These are phyloP conservation scores for Notoglanidium macrostoma DNA, from an alignment of 2,797 vertebrate species.

Conservation along the genomic window DNA sequence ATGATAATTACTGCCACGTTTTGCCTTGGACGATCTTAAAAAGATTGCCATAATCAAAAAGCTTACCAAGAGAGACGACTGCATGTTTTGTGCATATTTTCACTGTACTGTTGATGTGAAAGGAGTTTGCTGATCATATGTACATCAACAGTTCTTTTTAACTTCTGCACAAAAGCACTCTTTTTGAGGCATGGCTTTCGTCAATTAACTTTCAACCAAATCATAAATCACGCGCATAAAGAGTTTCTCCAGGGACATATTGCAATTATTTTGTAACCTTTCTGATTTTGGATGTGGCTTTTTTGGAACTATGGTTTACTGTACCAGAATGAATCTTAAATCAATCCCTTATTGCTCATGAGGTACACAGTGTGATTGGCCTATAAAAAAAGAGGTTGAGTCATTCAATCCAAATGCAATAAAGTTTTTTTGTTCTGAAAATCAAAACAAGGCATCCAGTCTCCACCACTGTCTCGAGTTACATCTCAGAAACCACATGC, in stretches of 20 bases:
- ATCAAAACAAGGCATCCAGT: slow-evolving; percentile 53
- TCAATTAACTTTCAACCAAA: slow-evolving; percentile 36
- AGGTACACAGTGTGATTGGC: slow-evolving; percentile 47
- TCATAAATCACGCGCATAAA: slow-evolving; percentile 29
- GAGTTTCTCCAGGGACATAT: slow-evolving; percentile 17
- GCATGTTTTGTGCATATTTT: slow-evolving; percentile 54
- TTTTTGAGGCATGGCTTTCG: slow-evolving; percentile 13
- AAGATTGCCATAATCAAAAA: slow-evolving; percentile 3
- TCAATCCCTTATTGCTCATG: slow-evolving; percentile 48
- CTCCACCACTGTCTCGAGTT: slow-evolving; percentile 42
- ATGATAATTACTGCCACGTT: slow-evolving; percentile 10
- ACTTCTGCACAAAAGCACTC: background rate
- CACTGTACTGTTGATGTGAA: slow-evolving; percentile 4
- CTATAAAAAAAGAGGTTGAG: slow-evolving; percentile 47
- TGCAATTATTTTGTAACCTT: slow-evolving; percentile 44
- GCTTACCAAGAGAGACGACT: slow-evolving; percentile 42
- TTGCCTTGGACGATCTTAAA: background rate
- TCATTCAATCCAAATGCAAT: slow-evolving; percentile 51
- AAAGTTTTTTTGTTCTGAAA: slow-evolving; percentile 43
- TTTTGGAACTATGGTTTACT: slow-evolving; percentile 46
- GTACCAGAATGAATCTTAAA: slow-evolving; percentile 47
- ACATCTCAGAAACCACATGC: slow-evolving; percentile 29
- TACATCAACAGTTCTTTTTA: slow-evolving; percentile 8
- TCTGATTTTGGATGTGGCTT: slow-evolving; percentile 42
- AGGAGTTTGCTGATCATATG: slow-evolving; percentile 9